Evolutionary conservation across 2,797 vertebrate genomes (phyloP).

Genomic region (Cryptoblepharus egeriae): DNA sequence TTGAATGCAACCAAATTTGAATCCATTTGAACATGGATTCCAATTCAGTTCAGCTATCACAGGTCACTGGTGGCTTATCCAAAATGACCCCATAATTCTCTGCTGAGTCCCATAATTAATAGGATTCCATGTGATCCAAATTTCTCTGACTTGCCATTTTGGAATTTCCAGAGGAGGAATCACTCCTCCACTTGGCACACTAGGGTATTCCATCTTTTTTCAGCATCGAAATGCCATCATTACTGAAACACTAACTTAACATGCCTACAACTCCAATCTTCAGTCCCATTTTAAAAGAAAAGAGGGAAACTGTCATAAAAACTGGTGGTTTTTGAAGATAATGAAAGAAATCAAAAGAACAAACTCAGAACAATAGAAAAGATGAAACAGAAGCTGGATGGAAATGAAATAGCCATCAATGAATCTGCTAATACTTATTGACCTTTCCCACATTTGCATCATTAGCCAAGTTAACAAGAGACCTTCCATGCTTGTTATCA

Average conservation of each 20-base stretch:
- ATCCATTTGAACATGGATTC: too few relatives aligned
- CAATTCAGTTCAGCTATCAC: not conserved
- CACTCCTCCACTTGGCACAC: not conserved
- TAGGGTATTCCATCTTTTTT: not conserved
- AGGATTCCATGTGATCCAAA: too few relatives aligned
- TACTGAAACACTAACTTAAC: conserved; percentile 47
- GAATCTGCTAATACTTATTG: conserved; percentile 63
- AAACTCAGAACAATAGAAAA: conserved; percentile 47
- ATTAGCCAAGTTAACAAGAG: conserved; percentile 68
- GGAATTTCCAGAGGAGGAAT: not conserved
- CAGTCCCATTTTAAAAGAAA: conserved; percentile 33
- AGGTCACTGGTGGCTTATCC: not conserved
- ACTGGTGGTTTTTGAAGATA: conserved; percentile 29
- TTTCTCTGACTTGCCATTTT: not conserved
- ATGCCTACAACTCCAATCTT: conserved; percentile 26
- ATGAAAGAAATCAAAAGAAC: conserved; percentile 38
- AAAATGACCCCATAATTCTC: not conserved
- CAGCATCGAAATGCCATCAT: not conserved
- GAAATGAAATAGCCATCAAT: conserved; percentile 65
- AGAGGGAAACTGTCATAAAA: conserved; percentile 30
- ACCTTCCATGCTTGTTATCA: conserved; percentile 65
- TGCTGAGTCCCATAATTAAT: too few relatives aligned
- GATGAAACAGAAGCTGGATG: conserved; percentile 57
- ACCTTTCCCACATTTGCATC: conserved; percentile 64
- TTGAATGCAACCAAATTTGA: too few relatives aligned